Conservation (phyloP, 2,888 invertebrate species). For the Cerastis leucographa region DNA sequence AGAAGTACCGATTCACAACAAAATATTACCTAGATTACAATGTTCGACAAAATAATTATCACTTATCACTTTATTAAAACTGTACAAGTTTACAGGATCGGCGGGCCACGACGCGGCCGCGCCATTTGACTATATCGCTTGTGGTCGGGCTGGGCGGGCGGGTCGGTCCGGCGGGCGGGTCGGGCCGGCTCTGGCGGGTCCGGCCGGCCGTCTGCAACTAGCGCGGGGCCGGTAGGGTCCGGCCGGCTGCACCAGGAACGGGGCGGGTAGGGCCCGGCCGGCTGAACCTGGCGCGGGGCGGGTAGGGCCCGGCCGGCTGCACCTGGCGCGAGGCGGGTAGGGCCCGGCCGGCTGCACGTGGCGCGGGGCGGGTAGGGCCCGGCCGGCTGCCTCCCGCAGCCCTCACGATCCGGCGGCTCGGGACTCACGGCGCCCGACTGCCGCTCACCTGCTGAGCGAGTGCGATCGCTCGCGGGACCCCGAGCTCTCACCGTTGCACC, state of each 20-base stretch:
- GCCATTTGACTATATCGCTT: constrained; percentile 62
- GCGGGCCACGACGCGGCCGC: constrained; percentile 55
- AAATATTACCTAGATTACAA: constrained; percentile 88
- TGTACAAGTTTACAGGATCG: constrained; percentile 79
- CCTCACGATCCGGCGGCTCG: constrained; percentile 54
- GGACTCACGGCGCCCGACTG: constrained; percentile 70
- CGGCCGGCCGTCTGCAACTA: constrained; percentile 2
- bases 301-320: too few species aligned
- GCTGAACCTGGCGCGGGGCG: not conserved
- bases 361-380: not conserved
- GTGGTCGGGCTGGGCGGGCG: constrained; percentile 51
- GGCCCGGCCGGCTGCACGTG: not conserved
- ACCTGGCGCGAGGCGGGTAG: too few species aligned
- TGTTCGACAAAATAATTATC: constrained; percentile 88
- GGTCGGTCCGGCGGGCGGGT: constrained; percentile 40
- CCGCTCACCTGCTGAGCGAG: constrained; percentile 93
- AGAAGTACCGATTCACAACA: constrained; percentile 90
- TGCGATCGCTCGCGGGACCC: constrained; percentile 88
- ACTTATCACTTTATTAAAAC: constrained; percentile 88
- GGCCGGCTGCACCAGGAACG: too few species aligned
- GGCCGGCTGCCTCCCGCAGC: constrained; percentile 60
- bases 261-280: too few species aligned
- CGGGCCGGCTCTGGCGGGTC: constrained; percentile 42
- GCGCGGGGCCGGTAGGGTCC: too few species aligned
- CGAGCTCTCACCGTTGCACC: constrained; percentile 83